Evolutionary conservation across 2,888 invertebrate species (phyloP).

Genomic region (Panopea generosa): DNA sequence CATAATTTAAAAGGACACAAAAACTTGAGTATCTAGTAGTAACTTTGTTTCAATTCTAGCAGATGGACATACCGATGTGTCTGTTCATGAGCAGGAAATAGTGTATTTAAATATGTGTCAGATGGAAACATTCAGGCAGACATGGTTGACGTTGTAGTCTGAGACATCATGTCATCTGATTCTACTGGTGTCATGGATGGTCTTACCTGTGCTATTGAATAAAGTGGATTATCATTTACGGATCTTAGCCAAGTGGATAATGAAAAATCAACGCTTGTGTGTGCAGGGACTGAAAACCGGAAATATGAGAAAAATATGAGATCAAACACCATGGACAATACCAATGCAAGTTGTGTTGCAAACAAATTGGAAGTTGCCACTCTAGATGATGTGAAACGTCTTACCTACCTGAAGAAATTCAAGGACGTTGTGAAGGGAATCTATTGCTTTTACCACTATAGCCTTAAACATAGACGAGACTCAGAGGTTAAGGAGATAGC

Average conservation of each 20-base stretch:
- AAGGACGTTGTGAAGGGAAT: constrained; percentile 4
- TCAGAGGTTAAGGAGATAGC: constrained; percentile 4
- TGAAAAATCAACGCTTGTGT: background rate
- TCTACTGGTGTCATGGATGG: background rate
- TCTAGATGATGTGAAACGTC: constrained; percentile 9
- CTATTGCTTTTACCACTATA: constrained; percentile 3
- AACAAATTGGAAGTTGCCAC: constrained; percentile 14
- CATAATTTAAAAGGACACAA: background rate
- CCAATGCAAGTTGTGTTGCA: constrained; percentile 9
- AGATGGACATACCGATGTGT: constrained; percentile 6
- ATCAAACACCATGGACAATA: background rate
- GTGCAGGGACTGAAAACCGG: constrained; percentile 6
- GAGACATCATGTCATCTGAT: background rate
- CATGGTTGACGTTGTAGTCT: background rate
- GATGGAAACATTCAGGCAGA: background rate
- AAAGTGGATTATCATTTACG: background rate
- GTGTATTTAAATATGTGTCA: constrained; percentile 5
- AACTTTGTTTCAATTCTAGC: constrained; percentile 4
- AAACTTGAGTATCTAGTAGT: background rate
- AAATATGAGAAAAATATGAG: background rate
- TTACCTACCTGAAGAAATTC: background rate
- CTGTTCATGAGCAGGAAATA: constrained; percentile 12
- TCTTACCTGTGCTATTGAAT: background rate
- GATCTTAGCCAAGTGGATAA: background rate
- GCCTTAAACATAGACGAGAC: background rate